Conservation (phyloP, 2,797 vertebrate species). For the Eptatretus atami region DNA sequence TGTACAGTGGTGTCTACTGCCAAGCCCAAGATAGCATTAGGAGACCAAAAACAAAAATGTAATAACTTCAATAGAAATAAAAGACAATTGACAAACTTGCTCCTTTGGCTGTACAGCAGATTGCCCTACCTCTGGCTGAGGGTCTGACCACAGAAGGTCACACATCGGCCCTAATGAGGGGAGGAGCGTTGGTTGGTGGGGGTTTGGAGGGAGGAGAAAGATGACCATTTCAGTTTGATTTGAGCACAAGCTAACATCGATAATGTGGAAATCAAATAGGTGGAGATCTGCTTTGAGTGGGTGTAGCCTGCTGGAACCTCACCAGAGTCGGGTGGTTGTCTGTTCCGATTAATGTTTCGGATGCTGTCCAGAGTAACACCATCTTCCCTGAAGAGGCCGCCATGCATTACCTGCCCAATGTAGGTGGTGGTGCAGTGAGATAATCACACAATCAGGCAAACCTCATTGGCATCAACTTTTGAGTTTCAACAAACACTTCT, state of each 20-base stretch:
- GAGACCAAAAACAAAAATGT: too few species aligned
- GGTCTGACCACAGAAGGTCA: conserved; percentile 74
- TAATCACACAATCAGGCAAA: too few species aligned
- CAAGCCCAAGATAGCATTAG: too few species aligned
- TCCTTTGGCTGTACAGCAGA: neutral
- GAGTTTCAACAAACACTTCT: too few species aligned
- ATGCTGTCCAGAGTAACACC: conserved; percentile 58
- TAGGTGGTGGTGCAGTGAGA: too few species aligned
- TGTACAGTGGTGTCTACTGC: too few species aligned
- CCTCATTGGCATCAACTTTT: too few species aligned
- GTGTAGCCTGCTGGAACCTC: conserved; percentile 4
- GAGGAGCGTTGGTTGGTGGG: too few species aligned
- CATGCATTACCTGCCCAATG: conserved; percentile 45
- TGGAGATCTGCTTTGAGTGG: neutral
- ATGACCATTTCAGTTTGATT: too few species aligned
- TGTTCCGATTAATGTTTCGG: conserved; percentile 54
- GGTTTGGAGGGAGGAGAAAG: too few species aligned
- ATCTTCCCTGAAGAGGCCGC: conserved; percentile 69
- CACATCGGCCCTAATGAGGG: conserved; percentile 47
- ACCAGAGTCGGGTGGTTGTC: conserved; percentile 76
- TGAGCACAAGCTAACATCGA: too few species aligned
- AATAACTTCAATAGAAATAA: neutral
- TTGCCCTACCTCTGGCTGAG: conserved; percentile 51
- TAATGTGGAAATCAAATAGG: neutral
- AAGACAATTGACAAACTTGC: neutral